A percentile compares a stretch with the other conserved stretches of the same genome.
phyloP scores from a whole-genome alignment of 2,888 invertebrate species.

The Abscondita cerata region DNA sequence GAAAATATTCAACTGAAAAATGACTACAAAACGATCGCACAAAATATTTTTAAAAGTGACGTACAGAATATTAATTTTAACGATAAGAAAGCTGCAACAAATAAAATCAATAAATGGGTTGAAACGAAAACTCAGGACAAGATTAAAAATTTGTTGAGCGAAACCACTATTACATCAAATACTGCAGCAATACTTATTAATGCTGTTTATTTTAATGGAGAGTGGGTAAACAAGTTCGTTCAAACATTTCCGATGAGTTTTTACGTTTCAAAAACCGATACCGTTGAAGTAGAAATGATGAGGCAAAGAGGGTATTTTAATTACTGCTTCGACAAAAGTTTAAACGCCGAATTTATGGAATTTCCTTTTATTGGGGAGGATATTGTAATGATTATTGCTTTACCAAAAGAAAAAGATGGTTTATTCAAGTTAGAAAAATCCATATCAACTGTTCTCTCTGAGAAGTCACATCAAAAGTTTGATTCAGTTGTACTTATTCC shows the following conservation, averaged over 20 bases:
- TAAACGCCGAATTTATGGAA: slow-evolving; percentile 49
- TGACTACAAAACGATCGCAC: slow-evolving; percentile 64
- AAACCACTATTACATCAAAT: slow-evolving; percentile 37
- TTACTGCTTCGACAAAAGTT: slow-evolving; percentile 46
- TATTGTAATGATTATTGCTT: slow-evolving; percentile 36
- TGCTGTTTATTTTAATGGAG: slow-evolving; percentile 52
- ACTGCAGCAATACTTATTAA: slow-evolving; percentile 52
- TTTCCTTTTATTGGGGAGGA: slow-evolving; percentile 43
- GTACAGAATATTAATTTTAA: slow-evolving; percentile 58
- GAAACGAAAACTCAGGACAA: slow-evolving; percentile 51
- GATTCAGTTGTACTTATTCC: slow-evolving; percentile 38
- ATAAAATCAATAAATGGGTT: slow-evolving; percentile 53
- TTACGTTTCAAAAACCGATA: slow-evolving; percentile 35
- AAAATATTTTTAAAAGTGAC: slow-evolving; percentile 67
- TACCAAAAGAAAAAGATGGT: slow-evolving; percentile 38
- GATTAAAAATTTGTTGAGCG: slow-evolving; percentile 48
- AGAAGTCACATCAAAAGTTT: slow-evolving; percentile 16
- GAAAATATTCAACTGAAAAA: slow-evolving; percentile 62
- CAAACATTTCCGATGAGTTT: slow-evolving; percentile 42
- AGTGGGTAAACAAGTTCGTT: slow-evolving; percentile 43
- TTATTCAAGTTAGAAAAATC: slow-evolving; percentile 29
- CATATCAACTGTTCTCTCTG: slow-evolving; percentile 27
- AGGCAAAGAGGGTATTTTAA: slow-evolving; percentile 39
- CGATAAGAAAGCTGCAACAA: slow-evolving; percentile 37
- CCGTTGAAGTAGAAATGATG: slow-evolving; percentile 49